Evolutionary conservation across 2,113 vertebrate species (phyloP).

Genomic region (Tachysurus vachellii): DNA sequence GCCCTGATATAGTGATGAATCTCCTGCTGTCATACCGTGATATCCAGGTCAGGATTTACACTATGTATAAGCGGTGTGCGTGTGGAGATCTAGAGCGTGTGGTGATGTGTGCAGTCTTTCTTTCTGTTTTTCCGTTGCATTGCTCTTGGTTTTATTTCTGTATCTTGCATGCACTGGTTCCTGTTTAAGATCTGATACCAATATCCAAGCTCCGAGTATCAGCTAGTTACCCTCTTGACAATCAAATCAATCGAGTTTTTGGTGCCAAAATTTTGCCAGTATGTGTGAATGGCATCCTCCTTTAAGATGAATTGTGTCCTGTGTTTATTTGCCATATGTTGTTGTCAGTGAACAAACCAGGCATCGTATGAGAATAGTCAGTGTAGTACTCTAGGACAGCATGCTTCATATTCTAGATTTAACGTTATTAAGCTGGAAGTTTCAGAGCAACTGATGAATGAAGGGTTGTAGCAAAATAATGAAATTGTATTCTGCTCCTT

Average conservation of each 20-base stretch:
- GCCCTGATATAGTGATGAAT: conserved; percentile 86
- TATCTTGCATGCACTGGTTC: no score
- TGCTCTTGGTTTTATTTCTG: not conserved
- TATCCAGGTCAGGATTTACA: conserved; percentile 72
- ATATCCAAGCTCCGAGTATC: not conserved
- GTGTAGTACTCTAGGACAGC: not conserved
- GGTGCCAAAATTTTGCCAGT: not conserved
- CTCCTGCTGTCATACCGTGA: conserved; percentile 88
- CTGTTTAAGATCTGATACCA: not conserved
- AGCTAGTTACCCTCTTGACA: not conserved
- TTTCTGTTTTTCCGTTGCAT: no score
- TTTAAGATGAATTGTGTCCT: not conserved
- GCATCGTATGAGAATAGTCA: not conserved
- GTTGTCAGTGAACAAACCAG: not conserved
- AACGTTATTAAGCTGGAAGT: not conserved
- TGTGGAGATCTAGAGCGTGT: not conserved
- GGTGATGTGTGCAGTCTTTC: not conserved
- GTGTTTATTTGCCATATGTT: not conserved
- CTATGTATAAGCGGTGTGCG: not conserved
- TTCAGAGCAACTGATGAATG: not conserved
- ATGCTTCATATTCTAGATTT: not conserved
- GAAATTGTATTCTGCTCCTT: not conserved
- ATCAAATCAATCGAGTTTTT: not conserved
- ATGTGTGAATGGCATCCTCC: not conserved
- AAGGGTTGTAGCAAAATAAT: not conserved